Percentiles rank a stretch among this genome's conserved stretches.
phyloP scores from a whole-genome alignment of 2,797 vertebrate species.

The Protonibea diacanthus region DNA sequence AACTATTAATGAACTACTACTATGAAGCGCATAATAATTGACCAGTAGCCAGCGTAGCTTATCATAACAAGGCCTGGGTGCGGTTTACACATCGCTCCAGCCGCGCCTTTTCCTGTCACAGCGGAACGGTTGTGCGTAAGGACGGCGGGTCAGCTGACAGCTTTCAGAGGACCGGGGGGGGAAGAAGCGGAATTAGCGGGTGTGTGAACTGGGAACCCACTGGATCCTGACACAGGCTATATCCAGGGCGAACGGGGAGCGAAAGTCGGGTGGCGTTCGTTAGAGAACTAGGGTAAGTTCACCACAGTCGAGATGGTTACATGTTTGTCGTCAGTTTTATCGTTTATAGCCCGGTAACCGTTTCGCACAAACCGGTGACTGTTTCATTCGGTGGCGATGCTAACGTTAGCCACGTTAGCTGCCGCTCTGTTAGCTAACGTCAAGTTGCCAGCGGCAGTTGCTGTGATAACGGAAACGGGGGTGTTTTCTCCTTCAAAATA shows the following conservation, averaged over 20 bases:
- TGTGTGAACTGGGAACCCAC: conserved; percentile 57
- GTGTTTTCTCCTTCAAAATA: conserved; percentile 26
- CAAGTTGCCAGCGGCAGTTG: conserved; percentile 32
- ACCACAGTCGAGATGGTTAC: rapidly evolving
- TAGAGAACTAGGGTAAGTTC: conserved; percentile 70
- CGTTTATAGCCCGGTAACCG: neutral
- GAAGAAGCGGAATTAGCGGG: conserved; percentile 71
- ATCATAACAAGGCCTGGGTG: conserved; percentile 76
- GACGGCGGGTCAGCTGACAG: conserved; percentile 85
- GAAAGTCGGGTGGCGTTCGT: conserved; percentile 58
- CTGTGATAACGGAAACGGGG: conserved; percentile 17
- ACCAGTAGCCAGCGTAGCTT: conserved; percentile 28
- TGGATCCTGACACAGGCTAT: conserved; percentile 41
- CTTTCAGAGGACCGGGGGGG: conserved; percentile 44
- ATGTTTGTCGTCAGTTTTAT: neutral
- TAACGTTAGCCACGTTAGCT: conserved; percentile 74
- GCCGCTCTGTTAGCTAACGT: conserved; percentile 45
- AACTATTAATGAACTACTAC: neutral
- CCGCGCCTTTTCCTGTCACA: conserved; percentile 84
- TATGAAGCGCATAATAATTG: conserved; percentile 8
- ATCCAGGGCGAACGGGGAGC: conserved; percentile 37
- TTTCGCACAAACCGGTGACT: neutral
- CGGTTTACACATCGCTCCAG: conserved; percentile 68
- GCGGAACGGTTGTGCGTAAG: conserved; percentile 65
- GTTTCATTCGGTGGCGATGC: conserved; percentile 39